A percentile compares a stretch with the other conserved stretches of the same genome.
These are phyloP conservation scores for Sebastes miniatus DNA, from an alignment of 2,797 vertebrate genomes.

Conservation along the genomic window DNA sequence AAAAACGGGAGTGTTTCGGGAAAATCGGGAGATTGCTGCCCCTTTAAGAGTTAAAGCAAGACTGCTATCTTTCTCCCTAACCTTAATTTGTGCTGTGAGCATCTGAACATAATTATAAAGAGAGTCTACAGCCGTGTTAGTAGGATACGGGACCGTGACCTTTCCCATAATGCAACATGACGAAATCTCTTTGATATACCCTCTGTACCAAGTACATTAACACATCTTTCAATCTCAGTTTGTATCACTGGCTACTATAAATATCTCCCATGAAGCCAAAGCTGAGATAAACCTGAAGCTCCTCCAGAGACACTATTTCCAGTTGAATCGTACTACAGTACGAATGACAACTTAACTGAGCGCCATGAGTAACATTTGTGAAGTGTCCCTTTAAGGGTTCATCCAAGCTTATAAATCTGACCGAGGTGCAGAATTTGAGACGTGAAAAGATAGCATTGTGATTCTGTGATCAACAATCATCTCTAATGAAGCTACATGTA, in stretches of 20 bases:
- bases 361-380: background rate
- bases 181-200: background rate
- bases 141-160: background rate
- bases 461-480: background rate
- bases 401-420: background rate
- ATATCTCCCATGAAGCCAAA: background rate
- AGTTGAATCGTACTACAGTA: background rate
- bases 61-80: background rate
- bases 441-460: background rate
- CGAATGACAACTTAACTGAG: background rate
- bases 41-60: background rate
- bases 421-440: background rate
- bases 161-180: background rate
- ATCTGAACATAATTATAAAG: background rate
- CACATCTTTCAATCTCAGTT: background rate
- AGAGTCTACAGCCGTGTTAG: background rate
- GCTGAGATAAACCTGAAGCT: background rate
- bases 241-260: background rate
- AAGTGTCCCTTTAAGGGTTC: background rate
- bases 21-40: too few species aligned
- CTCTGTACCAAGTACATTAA: background rate
- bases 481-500: background rate
- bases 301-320: background rate
- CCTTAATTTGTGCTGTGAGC: background rate
- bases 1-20: too few species aligned